These are phyloP conservation scores for Parnassius apollo DNA, from an alignment of 2,888 invertebrate genomes.

Conservation along the genomic window DNA sequence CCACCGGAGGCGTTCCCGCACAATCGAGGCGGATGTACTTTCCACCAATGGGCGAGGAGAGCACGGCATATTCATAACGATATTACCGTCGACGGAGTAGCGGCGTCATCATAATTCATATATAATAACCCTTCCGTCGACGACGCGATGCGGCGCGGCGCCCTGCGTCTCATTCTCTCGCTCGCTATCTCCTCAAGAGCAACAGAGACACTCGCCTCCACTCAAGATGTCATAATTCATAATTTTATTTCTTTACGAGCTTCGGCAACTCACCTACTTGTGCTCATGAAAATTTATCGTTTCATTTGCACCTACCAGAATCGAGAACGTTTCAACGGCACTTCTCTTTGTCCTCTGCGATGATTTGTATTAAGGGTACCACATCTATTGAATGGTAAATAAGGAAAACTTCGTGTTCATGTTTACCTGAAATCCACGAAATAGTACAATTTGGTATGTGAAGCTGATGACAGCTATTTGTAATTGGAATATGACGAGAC, in stretches of 20 bases:
- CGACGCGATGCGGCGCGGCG: conserved; percentile 56
- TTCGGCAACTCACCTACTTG: conserved; percentile 41
- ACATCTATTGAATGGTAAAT: conserved; percentile 16
- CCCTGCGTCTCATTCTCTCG: conserved; percentile 69
- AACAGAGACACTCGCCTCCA: conserved; percentile 62
- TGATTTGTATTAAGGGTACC: background rate
- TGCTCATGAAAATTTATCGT: conserved; percentile 53
- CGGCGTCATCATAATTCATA: conserved; percentile 81
- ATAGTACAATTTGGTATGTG: conserved; percentile 60
- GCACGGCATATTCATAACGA: conserved; percentile 80
- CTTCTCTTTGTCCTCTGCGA: background rate
- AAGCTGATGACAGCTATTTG: conserved; percentile 77
- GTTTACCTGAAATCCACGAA: conserved; percentile 50
- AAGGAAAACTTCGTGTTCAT: conserved; percentile 41
- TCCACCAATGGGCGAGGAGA: conserved; percentile 76
- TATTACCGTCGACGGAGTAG: conserved; percentile 77
- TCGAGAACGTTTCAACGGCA: conserved; percentile 17
- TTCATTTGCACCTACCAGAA: conserved; percentile 43
- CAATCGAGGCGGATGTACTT: conserved; percentile 73
- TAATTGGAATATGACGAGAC: conserved; percentile 80
- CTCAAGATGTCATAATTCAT: conserved; percentile 78
- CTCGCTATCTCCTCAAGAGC: conserved; percentile 42
- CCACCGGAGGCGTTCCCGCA: conserved; percentile 76
- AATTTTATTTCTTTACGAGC: conserved; percentile 71
- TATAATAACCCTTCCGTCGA: conserved; percentile 79